Evolutionary conservation across 2,797 vertebrate genomes (phyloP).

Genomic region (Bucorvus abyssinicus): DNA sequence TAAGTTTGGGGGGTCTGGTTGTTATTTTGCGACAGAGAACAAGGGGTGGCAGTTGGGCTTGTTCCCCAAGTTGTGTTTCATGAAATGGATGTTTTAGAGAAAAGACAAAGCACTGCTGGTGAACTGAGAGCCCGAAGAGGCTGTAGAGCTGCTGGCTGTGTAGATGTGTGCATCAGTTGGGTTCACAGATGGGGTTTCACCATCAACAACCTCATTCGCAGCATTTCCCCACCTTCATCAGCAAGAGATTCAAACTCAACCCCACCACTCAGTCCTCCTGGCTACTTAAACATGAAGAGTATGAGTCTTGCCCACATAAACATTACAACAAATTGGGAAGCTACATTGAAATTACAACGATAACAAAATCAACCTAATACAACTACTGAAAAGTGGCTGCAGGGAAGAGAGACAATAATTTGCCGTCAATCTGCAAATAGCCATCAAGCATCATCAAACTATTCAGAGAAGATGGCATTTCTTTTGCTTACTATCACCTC

Average conservation of each 20-base stretch:
- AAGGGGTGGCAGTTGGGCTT: not conserved
- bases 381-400: not conserved
- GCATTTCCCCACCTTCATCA: not conserved
- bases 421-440: not conserved
- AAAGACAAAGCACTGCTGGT: not conserved
- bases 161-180: not conserved
- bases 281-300: not conserved
- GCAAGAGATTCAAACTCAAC: not conserved
- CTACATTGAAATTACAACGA: not conserved
- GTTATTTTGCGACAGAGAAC: not conserved
- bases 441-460: not conserved
- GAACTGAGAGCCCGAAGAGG: not conserved
- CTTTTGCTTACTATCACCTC: not conserved
- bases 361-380: not conserved
- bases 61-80: not conserved
- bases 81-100: not conserved
- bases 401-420: not conserved
- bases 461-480: not conserved
- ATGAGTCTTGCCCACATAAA: not conserved
- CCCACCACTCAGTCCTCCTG: not conserved
- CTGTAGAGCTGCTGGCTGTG: not conserved
- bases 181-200: not conserved
- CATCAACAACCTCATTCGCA: not conserved
- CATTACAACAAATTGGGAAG: not conserved
- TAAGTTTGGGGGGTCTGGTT: not conserved